These are phyloP conservation scores for Ochotona princeps DNA, from an alignment of 2,113 vertebrate species.

Conservation along the genomic window DNA sequence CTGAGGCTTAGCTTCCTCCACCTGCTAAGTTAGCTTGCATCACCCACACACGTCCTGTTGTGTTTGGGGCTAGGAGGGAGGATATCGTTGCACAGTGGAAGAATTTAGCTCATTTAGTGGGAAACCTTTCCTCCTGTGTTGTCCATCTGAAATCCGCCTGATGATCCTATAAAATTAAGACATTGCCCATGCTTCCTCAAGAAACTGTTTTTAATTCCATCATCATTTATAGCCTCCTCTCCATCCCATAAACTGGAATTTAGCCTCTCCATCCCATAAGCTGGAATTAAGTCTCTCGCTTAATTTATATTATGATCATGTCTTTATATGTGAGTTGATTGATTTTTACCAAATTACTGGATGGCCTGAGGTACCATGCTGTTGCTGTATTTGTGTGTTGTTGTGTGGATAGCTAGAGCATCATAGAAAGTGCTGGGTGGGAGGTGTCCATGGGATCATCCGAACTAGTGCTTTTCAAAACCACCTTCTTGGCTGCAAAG, in stretches of 20 bases:
- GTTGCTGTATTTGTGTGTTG: background rate
- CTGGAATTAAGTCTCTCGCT: background rate
- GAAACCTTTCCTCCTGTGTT: background rate
- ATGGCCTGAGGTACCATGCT: background rate
- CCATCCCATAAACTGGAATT: conserved; percentile 16
- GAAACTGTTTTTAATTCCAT: conserved; percentile 20
- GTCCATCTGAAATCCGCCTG: background rate
- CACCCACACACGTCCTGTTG: background rate
- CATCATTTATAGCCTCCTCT: background rate
- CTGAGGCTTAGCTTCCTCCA: background rate
- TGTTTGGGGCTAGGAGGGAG: background rate
- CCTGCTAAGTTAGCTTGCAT: background rate
- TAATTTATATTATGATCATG: background rate
- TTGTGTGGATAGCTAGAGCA: background rate
- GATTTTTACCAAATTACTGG: conserved; percentile 29
- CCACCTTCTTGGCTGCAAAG: background rate
- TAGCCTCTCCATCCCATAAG: conserved; percentile 10
- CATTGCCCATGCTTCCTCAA: background rate
- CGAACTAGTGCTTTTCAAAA: background rate
- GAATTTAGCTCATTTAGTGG: background rate
- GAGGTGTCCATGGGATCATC: background rate
- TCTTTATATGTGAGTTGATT: conserved; percentile 35
- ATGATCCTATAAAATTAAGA: background rate
- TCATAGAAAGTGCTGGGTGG: background rate
- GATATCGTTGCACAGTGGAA: background rate